A percentile compares a stretch with the other conserved stretches of the same genome.
Evolutionary conservation across 1,140 invertebrate species (phyloP).

Genomic region (Acyrthosiphon pisum): DNA sequence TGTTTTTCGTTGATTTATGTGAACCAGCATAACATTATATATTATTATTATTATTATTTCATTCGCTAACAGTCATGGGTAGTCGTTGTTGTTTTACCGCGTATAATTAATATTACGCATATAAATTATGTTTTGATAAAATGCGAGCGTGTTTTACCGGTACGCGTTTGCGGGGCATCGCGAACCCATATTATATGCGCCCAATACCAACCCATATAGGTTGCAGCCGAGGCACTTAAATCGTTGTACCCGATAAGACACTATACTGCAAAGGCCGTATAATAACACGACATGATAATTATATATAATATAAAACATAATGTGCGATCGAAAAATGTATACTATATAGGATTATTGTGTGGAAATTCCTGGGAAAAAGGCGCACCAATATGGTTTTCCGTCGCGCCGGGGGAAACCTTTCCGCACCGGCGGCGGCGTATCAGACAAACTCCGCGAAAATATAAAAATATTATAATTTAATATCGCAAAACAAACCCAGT

Average conservation of each 20-base stretch:
- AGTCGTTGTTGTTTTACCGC: neutral
- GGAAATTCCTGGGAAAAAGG: neutral
- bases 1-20: neutral
- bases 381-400: neutral
- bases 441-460: too few relatives aligned
- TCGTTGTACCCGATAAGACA: neutral
- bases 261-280: too few relatives aligned
- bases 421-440: too few relatives aligned
- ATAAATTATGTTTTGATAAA: neutral
- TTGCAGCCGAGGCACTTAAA: neutral
- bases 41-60: neutral
- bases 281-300: neutral
- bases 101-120: neutral
- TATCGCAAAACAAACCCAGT: neutral
- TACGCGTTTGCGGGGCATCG: neutral
- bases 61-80: neutral
- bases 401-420: neutral
- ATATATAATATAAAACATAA: neutral
- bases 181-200: neutral
- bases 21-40: too few relatives aligned
- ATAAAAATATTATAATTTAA: too few relatives aligned
- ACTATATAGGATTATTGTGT: neutral
- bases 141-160: neutral
- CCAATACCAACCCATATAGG: neutral
- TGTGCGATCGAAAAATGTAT: neutral